Base-by-base conservation (phyloP, 2,888 invertebrate species). In the Habrosyne pyritoides region DNA sequence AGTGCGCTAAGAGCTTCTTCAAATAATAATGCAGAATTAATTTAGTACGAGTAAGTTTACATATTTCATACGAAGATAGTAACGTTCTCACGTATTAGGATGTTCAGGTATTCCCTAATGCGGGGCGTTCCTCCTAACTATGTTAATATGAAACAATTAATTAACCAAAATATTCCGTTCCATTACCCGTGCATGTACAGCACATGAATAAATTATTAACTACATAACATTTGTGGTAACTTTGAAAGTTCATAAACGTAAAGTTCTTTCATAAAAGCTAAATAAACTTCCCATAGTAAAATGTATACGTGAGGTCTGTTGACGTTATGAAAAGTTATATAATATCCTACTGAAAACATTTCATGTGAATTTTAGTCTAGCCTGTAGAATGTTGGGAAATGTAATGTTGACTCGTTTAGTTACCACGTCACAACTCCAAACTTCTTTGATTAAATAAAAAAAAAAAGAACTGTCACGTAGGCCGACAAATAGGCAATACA, bases 91-190 rank as follows among this genome's bases (percentile, higher is more conserved):
- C 12, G 24, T 47, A 22, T 47, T 47, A 47, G 22, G 47, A 47
- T 47, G 47, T 47, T 22, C 21, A 24, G 47, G 47, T 21, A 47
- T 47, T 47, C 46, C 52, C 52, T 42, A 28, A 51, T 47, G 53
- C 42, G 42, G 42, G 14, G 18, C 42, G 8, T 18, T 42, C 42
- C 14, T 2, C 53, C 46, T 57, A 48, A 60, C 60, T 66, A 73
- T 69, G 75, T 67, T 65, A 72, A 75, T 79, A 70, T 69, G 64
- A 61, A 63, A 67, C 72, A 67, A 77, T 81, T 73, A 80, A 75
- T 75, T 73, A 72, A 76, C 73, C 69, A 66, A 67, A 74, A 74
- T 71, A 67, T 69, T 71, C 70, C 65, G 58, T 61, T 66, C 69
- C 71, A 73, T 75, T 75, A 76, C 61, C 55, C 61, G 54, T 56